Evolutionary conservation across 2,113 vertebrate genomes (phyloP).

Genomic region (Corythaixoides concolor): DNA sequence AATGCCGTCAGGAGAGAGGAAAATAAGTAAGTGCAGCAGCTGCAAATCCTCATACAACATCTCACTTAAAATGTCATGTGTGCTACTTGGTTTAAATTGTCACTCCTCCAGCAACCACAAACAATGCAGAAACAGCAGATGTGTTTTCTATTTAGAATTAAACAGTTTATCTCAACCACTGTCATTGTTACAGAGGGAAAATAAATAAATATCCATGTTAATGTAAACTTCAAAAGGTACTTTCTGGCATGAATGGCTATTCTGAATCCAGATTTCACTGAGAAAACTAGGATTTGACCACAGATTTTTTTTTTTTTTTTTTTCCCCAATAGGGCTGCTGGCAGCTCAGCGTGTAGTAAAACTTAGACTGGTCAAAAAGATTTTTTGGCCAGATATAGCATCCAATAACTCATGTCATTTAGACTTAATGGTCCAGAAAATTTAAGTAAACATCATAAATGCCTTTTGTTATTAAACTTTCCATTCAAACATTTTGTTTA

Average conservation of each 20-base stretch:
- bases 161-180: conserved; percentile 87
- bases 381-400: conserved; percentile 79
- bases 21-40: conserved; percentile 73
- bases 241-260: conserved; percentile 75
- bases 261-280: conserved; percentile 76
- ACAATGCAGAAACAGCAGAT: conserved; percentile 89
- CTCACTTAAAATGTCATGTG: conserved; percentile 85
- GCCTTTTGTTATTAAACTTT: conserved; percentile 83
- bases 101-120: conserved; percentile 86
- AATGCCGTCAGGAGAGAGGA: not conserved
- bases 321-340: conserved; percentile 72
- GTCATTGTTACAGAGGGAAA: conserved; percentile 84
- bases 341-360: conserved; percentile 74
- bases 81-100: conserved; percentile 87
- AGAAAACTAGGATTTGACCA: conserved; percentile 79
- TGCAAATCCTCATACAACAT: conserved; percentile 86
- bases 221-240: conserved; percentile 87
- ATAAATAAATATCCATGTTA: conserved; percentile 89
- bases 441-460: conserved; percentile 87
- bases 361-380: conserved; percentile 77
- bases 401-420: conserved; percentile 81
- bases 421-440: conserved; percentile 79
- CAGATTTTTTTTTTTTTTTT: not conserved
- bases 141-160: conserved; percentile 88
- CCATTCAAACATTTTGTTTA: conserved; percentile 81